phyloP scores from a whole-genome alignment of 2,888 invertebrate genomes.

The Syrista parreyssii region DNA sequence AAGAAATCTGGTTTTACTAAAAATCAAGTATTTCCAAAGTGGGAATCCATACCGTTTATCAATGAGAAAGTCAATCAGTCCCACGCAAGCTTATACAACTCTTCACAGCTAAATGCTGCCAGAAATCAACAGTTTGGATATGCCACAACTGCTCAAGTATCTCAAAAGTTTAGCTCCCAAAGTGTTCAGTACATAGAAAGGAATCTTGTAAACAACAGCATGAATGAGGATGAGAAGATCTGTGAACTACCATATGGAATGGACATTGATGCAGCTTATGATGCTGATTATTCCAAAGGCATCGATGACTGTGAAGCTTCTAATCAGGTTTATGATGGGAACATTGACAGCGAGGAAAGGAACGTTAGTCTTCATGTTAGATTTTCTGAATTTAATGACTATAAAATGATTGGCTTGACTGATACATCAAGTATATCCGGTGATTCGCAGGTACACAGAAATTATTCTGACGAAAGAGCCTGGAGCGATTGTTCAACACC shows the following conservation, averaged over 20 bases:
- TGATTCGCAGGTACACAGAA: slow-evolving; percentile 38
- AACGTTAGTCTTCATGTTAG: slow-evolving; percentile 57
- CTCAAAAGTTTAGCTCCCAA: no score
- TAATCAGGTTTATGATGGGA: no score
- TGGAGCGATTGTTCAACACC: slow-evolving; percentile 55
- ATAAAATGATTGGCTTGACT: slow-evolving; percentile 55
- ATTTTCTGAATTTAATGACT: slow-evolving; percentile 61
- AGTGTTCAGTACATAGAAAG: not conserved
- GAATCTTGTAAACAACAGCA: not conserved
- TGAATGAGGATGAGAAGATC: slow-evolving; percentile 12
- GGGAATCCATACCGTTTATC: slow-evolving; percentile 1
- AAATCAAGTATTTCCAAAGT: not conserved
- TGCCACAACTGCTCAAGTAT: not conserved
- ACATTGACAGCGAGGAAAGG: not conserved
- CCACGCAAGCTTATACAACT: no score
- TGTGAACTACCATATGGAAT: slow-evolving; percentile 19
- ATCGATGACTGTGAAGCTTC: not conserved
- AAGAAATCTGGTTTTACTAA: not conserved
- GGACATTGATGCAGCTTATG: slow-evolving; percentile 15
- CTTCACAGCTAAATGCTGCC: not conserved
- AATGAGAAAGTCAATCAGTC: not conserved
- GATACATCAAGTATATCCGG: slow-evolving; percentile 53
- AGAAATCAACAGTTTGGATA: not conserved
- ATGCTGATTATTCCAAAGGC: slow-evolving; percentile 1
- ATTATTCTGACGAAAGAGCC: slow-evolving; percentile 42